phyloP scores from a whole-genome alignment of 1,140 invertebrate species.

The Orchesella cincta region DNA sequence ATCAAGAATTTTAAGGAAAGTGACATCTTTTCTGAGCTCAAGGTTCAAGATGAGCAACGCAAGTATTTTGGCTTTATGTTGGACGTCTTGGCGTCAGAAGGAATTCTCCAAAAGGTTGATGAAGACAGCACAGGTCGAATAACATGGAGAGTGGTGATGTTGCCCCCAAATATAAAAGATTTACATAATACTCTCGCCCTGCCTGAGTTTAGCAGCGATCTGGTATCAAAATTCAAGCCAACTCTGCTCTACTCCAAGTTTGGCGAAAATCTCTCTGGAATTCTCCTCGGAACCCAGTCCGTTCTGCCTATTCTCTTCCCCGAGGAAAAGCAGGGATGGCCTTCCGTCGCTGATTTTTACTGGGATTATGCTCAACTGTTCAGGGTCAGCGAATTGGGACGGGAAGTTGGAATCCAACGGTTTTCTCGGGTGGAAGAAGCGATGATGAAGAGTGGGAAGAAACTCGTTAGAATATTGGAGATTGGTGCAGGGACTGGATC shows the following conservation, averaged over 20 bases:
- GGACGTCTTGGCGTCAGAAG: not conserved
- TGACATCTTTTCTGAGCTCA: not conserved
- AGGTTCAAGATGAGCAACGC: not conserved
- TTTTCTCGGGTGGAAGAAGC: no score
- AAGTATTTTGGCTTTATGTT: not conserved
- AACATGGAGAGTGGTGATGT: no score
- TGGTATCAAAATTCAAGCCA: not conserved
- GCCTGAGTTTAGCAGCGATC: not conserved
- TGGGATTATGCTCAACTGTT: no score
- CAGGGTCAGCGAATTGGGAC: no score
- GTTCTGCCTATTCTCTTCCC: not conserved
- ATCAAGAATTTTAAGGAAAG: not conserved
- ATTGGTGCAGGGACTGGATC: conserved; percentile 36
- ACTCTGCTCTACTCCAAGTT: not conserved
- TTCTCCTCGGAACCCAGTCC: conserved; percentile 19
- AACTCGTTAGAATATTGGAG: conserved; percentile 14
- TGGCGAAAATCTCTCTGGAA: not conserved
- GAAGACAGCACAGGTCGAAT: no score
- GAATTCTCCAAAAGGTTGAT: not conserved
- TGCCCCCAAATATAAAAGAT: not conserved
- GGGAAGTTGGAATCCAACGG: no score
- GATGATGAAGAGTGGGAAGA: no score
- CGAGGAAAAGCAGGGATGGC: not conserved
- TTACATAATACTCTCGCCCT: not conserved
- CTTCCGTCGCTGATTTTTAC: not conserved